Conservation (phyloP, 1,140 invertebrate genomes). For the Pinna nobilis region DNA sequence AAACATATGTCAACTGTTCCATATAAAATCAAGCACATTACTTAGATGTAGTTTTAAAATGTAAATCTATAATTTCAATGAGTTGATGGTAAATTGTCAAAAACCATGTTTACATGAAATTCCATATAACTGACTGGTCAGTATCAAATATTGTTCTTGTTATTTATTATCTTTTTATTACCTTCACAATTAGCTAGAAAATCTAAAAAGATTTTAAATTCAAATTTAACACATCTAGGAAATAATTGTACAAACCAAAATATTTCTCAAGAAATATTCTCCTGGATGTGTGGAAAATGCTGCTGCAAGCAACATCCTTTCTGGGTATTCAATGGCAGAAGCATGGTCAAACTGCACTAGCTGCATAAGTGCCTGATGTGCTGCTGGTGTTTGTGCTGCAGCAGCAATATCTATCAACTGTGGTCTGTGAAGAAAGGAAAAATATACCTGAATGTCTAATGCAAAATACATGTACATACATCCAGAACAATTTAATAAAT, state of each 20-base stretch:
- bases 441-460: neutral
- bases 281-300: slow-evolving; percentile 70
- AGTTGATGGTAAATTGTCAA: neutral
- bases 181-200: too few relatives aligned
- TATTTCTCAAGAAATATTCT: slow-evolving; percentile 60
- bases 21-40: neutral
- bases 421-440: slow-evolving; percentile 41
- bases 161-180: too few relatives aligned
- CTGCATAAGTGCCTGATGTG: slow-evolving; percentile 65
- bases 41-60: neutral
- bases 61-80: neutral
- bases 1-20: neutral
- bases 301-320: slow-evolving; percentile 67
- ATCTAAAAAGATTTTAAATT: neutral
- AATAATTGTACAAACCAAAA: slow-evolving; percentile 57
- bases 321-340: slow-evolving; percentile 57
- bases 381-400: slow-evolving; percentile 69
- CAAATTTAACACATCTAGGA: neutral
- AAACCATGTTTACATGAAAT: too few relatives aligned
- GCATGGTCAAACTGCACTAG: slow-evolving; percentile 67
- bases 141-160: too few relatives aligned
- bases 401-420: slow-evolving; percentile 71
- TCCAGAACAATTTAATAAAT: too few relatives aligned
- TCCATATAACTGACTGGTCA: too few relatives aligned
- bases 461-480: too few relatives aligned